These are phyloP conservation scores for Neodiprion pinetum DNA, from an alignment of 1,140 invertebrate genomes.

Conservation along the genomic window DNA sequence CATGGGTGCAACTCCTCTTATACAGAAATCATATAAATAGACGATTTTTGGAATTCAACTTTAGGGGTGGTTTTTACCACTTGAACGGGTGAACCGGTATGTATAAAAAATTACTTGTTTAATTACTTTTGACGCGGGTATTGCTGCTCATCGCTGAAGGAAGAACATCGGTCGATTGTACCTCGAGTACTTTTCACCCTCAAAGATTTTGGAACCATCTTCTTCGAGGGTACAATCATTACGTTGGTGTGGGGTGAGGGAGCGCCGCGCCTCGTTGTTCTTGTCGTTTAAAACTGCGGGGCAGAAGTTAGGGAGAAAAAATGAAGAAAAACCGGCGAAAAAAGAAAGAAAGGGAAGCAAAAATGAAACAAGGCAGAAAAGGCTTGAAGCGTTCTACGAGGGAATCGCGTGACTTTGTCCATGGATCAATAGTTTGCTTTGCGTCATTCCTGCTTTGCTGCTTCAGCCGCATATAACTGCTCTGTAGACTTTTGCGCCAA, in stretches of 20 bases:
- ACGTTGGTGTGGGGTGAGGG: background rate
- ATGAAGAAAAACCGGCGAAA: background rate
- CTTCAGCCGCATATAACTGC: background rate
- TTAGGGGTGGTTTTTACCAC: too few species aligned
- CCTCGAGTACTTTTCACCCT: too few species aligned
- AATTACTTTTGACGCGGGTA: too few species aligned
- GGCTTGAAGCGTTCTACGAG: conserved; percentile 4
- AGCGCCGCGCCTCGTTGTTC: background rate
- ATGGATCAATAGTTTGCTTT: conserved; percentile 2
- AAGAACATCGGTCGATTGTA: too few species aligned
- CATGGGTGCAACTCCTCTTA: too few species aligned
- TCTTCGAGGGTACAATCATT: too few species aligned
- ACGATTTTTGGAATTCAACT: too few species aligned
- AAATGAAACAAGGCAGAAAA: conserved; percentile 4
- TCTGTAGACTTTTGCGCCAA: background rate
- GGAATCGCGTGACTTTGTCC: conserved; percentile 6
- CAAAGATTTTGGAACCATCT: too few species aligned
- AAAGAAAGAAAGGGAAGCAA: background rate
- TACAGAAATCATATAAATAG: too few species aligned
- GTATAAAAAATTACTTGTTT: too few species aligned
- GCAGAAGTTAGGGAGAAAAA: background rate
- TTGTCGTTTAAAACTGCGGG: background rate
- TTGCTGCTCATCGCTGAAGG: too few species aligned
- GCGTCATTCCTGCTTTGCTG: background rate
- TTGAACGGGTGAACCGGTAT: too few species aligned